Base-by-base conservation (phyloP, 2,888 invertebrate species). In the Dryadula phaetusa region DNA sequence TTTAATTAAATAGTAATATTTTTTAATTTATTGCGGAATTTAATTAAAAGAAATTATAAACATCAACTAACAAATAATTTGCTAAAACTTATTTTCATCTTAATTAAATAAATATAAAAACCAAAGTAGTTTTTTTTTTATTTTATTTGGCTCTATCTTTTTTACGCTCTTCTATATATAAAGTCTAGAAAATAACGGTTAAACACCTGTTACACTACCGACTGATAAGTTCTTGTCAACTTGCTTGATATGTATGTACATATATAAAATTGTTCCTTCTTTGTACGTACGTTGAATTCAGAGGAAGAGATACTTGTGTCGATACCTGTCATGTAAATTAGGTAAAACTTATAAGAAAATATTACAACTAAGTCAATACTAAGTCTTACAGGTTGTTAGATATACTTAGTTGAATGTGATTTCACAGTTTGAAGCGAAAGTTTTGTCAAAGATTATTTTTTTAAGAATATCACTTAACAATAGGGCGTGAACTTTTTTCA, bases 401-500 rank as follows among this genome's bases (percentile, higher is more conserved):
- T 28, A 25, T 49, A 28, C 28, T 32, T 52, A 52, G 32, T 52
- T 52, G 10, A 32, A 52, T 52, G 28, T 0, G 16, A 25, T 20
- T 37, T 37, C 5, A 20, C 4, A 56, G 10, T 8, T n/a, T n/a
- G n/a, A n/a, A n/a, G n/a, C n/a, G 40, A 40, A 56, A 56, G 40
- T 25, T 25, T 28, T 12, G 28, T 10, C 20, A 16, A 44, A 25
- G 7, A 42, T 4, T 16, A 16, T 40, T 16, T 44, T 53, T 58
- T 42, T 22, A 42, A 42, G 25, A 34, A 20, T 14, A 1, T 34
- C 37, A 54, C 16, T 10, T 16, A 58, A 58, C 58, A 42, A 42
- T 58, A 58, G 42, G 16, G 42, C n/a, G 25, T 25, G 42, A 42
- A 58, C 16, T 28, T 42, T 58, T 58, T 34, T 6, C 20, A 3